phyloP scores from a whole-genome alignment of 2,797 vertebrate genomes.

The Gymnoscopelus braueri region DNA sequence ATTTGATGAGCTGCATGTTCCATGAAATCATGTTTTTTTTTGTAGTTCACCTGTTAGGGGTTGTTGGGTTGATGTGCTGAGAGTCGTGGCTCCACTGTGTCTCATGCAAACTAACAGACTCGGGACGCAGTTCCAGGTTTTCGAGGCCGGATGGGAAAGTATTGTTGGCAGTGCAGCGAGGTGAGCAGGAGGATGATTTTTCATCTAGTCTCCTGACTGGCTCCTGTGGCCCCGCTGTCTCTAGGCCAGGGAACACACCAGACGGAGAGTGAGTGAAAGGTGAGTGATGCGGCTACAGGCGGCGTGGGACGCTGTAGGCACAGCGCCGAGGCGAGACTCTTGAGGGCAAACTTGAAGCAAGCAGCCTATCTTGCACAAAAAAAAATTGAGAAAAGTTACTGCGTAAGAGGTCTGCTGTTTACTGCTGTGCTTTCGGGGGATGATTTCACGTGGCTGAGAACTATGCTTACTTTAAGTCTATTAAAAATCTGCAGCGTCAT shows the following conservation, averaged over 20 bases:
- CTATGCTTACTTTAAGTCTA: conserved; percentile 36
- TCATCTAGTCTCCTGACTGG: conserved; percentile 29
- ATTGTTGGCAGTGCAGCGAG: conserved; percentile 48
- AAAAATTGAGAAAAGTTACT: conserved; percentile 40
- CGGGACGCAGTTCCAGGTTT: conserved; percentile 53
- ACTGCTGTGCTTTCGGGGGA: conserved; percentile 29
- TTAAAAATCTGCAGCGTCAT: conserved; percentile 50
- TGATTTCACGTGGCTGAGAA: conserved; percentile 41
- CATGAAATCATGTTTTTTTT: conserved; percentile 53
- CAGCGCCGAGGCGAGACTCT: conserved; percentile 30
- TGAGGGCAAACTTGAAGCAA: conserved; percentile 17
- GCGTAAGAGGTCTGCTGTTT: background rate
- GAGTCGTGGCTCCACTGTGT: conserved; percentile 51
- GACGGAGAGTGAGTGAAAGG: conserved; percentile 41
- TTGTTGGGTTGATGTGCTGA: conserved; percentile 48
- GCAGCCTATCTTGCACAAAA: conserved; percentile 17
- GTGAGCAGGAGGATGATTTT: conserved; percentile 50
- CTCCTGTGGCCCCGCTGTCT: conserved; percentile 14
- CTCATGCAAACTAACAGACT: conserved; percentile 51
- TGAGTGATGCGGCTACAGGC: conserved; percentile 54
- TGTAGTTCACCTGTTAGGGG: background rate
- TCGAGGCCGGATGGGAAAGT: conserved; percentile 43
- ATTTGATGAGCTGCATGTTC: conserved; percentile 61
- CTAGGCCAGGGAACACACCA: conserved; percentile 30
- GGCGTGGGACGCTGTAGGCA: conserved; percentile 36